Conservation (phyloP, 2,888 invertebrate species). For the Clostera curtula region DNA sequence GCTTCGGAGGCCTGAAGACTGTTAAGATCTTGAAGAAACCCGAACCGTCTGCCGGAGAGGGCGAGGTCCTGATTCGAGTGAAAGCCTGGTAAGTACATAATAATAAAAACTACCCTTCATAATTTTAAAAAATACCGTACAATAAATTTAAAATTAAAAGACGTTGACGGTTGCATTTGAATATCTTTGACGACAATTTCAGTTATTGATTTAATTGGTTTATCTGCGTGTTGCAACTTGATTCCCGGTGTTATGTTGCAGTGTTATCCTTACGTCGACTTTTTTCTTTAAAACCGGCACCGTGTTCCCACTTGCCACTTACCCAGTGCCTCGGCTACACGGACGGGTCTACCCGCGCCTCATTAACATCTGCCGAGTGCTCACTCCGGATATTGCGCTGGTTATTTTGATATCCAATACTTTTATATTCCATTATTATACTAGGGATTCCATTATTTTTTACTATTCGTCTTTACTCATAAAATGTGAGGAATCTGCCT, state of each 20-base stretch:
- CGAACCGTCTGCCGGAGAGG: slow-evolving; percentile 81
- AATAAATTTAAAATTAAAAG: no score
- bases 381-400: no score
- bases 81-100: slow-evolving; percentile 90
- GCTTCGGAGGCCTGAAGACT: slow-evolving; percentile 90
- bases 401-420: no score
- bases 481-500: no score
- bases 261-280: no score
- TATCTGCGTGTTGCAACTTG: no score
- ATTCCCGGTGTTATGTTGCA: no score
- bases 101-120: slow-evolving; percentile 9
- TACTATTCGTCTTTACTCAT: no score
- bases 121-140: slow-evolving; percentile 8
- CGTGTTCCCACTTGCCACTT: slow-evolving; percentile 23
- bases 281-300: slow-evolving; percentile 13
- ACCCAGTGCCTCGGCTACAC: slow-evolving; percentile 17
- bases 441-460: no score
- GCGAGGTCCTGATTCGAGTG: slow-evolving; percentile 87
- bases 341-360: slow-evolving; percentile 35
- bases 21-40: slow-evolving; percentile 88
- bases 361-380: slow-evolving; percentile 64
- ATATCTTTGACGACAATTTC: slow-evolving; percentile 2
- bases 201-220: no score
- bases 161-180: slow-evolving; percentile 4
- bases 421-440: no score